Base-by-base conservation (phyloP, 2,888 invertebrate genomes). In the Pyrrhia umbra region DNA sequence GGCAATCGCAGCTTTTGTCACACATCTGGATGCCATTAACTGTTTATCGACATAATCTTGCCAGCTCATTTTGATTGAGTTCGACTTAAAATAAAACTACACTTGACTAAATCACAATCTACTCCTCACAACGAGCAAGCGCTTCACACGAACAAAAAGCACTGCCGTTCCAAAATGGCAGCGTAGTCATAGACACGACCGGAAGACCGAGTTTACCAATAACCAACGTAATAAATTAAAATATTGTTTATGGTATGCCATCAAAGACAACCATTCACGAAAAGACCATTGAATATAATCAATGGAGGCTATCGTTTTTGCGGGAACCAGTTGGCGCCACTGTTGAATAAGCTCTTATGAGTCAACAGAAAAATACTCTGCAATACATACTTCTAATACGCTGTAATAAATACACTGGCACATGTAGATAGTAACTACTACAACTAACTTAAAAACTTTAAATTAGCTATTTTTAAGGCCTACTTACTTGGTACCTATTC, bases 41-140 rank as follows among this genome's bases (percentile, higher is more conserved):
- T 98, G 98, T 96, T 98, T 98, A 96, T 98, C 98, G 95, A 98
- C 98, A 96, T 98, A 98, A 97, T 98, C 98, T 97, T 98, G 98
- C 98, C 98, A 98, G 97, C 98, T 98, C 98, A 98, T 98, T 95
- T 95, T 97, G 95, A 93, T 85, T 88, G 85, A 93, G 94, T 94
- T 94, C 93, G 89, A 92, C 92, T 92, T 90, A 92, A 88, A 92
- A 91, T 93, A 92, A 92, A 94, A 94, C 95, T 93, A 94, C 92
- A 93, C 94, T 94, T 92, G 88, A 88, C 91, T 93, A 92, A 81
- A 89, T 89, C 92, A 93, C 93, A 90, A 91, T 91, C 84, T 89
- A 88, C 89, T 90, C 90, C 88, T 88, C 92, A 92, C 92, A 92
- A 92, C 95, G 94, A 94, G 94, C 94, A 90, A 93, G 87, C 94